Percentiles rank a stretch among this genome's conserved stretches.
These are phyloP conservation scores for Drosophila paranaensis DNA, from an alignment of 2,888 invertebrate species.

Conservation along the genomic window DNA sequence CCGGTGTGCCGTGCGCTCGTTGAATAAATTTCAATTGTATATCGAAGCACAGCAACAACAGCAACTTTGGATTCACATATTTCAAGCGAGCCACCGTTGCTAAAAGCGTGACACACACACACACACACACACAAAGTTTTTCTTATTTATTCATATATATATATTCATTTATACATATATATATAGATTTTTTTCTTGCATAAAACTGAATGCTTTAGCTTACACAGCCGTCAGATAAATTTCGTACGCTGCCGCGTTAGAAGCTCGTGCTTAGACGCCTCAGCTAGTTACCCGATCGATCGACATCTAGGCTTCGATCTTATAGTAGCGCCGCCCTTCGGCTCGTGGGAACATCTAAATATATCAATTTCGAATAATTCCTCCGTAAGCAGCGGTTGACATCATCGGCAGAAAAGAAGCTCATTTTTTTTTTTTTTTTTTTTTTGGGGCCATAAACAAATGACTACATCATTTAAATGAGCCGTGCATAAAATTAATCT, in stretches of 20 bases:
- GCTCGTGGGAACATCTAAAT: constrained; percentile 8
- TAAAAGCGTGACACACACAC: constrained; percentile 28
- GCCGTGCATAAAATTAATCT: constrained; percentile 61
- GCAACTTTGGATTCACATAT: constrained; percentile 28
- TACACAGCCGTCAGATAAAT: constrained; percentile 68
- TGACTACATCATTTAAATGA: constrained; percentile 45
- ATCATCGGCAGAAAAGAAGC: constrained; percentile 37
- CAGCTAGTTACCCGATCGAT: background rate
- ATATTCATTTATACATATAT: constrained; percentile 21
- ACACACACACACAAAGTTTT: constrained; percentile 44
- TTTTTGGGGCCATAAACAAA: constrained; percentile 23
- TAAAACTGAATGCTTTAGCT: constrained; percentile 56
- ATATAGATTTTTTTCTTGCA: constrained; percentile 28
- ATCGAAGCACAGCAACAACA: constrained; percentile 10
- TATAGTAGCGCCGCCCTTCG: constrained; percentile 3
- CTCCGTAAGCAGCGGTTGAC: constrained; percentile 11
- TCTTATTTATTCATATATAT: constrained; percentile 42
- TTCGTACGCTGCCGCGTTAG: constrained; percentile 52
- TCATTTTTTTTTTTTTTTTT: background rate
- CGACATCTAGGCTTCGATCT: background rate
- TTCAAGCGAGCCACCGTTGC: constrained; percentile 34
- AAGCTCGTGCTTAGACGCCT: constrained; percentile 21
- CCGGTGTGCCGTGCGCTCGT: constrained; percentile 43
- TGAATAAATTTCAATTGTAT: constrained; percentile 64
- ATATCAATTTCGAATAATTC: background rate